Evolutionary conservation across 2,888 invertebrate species (phyloP).

Genomic region (Drosophila rubida): DNA sequence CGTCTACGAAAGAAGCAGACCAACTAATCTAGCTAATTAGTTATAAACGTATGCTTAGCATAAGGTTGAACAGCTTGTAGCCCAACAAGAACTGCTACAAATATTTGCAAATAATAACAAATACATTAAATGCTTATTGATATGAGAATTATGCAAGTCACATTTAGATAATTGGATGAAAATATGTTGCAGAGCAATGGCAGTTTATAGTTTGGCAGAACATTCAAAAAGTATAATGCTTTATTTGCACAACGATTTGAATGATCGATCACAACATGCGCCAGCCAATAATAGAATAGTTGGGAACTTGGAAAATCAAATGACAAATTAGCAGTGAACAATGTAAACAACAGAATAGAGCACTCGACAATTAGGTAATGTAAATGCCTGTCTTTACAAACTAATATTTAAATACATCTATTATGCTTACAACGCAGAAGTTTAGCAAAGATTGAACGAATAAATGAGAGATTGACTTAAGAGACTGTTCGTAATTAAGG

Average conservation of each 20-base stretch:
- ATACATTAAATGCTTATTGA: background rate
- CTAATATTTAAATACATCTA: too few relatives aligned
- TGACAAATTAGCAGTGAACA: too few relatives aligned
- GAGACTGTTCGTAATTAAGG: too few relatives aligned
- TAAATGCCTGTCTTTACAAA: background rate
- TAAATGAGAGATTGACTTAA: too few relatives aligned
- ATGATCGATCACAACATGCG: background rate
- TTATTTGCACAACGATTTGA: too few relatives aligned
- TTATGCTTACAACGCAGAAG: too few relatives aligned
- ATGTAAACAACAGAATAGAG: background rate
- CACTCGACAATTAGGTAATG: background rate
- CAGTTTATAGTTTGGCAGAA: background rate
- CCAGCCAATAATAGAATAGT: background rate
- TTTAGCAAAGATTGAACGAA: too few relatives aligned
- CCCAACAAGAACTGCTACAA: background rate
- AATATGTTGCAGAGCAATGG: too few relatives aligned
- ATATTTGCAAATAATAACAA: background rate
- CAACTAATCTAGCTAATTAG: background rate
- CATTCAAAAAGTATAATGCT: too few relatives aligned
- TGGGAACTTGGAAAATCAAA: background rate
- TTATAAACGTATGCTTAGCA: background rate
- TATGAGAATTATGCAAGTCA: background rate
- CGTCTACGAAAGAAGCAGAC: background rate
- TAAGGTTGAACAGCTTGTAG: background rate
- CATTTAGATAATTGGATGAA: too few relatives aligned